Evolutionary conservation across 2,888 invertebrate species (phyloP).

Genomic region (Apotomis capreana): DNA sequence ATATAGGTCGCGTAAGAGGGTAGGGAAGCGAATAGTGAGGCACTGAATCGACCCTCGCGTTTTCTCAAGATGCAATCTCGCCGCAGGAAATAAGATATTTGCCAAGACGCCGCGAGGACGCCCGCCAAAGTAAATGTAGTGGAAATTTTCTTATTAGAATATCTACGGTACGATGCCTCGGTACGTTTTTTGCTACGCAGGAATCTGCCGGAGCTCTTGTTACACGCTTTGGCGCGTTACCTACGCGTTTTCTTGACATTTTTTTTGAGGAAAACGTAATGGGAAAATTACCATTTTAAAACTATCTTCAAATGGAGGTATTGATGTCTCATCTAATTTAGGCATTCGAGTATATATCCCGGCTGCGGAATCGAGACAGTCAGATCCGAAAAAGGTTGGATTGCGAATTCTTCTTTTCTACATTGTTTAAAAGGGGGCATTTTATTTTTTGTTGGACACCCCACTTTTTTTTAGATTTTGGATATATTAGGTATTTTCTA

Average conservation of each 20-base stretch:
- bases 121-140: conserved; percentile 83
- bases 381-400: too few relatives aligned
- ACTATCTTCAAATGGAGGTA: not conserved
- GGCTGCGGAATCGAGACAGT: too few relatives aligned
- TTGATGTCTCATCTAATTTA: conserved; percentile 1
- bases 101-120: conserved; percentile 83
- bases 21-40: conserved; percentile 77
- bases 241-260: conserved; percentile 37
- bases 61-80: conserved; percentile 84
- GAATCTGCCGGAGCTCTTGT: conserved; percentile 67
- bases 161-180: conserved; percentile 82
- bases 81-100: conserved; percentile 84
- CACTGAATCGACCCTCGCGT: conserved; percentile 78
- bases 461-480: too few relatives aligned
- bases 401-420: too few relatives aligned
- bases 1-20: conserved; percentile 49
- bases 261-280: conserved; percentile 47
- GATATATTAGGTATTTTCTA: too few relatives aligned
- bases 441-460: too few relatives aligned
- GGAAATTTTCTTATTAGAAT: conserved; percentile 85
- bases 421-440: too few relatives aligned
- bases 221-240: conserved; percentile 66
- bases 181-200: conserved; percentile 75
- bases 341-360: not conserved
- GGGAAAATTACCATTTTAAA: conserved; percentile 4